A percentile compares a stretch with the other conserved stretches of the same genome.
phyloP scores from a whole-genome alignment of 2,888 invertebrate species.

The Machimus rusticus region DNA sequence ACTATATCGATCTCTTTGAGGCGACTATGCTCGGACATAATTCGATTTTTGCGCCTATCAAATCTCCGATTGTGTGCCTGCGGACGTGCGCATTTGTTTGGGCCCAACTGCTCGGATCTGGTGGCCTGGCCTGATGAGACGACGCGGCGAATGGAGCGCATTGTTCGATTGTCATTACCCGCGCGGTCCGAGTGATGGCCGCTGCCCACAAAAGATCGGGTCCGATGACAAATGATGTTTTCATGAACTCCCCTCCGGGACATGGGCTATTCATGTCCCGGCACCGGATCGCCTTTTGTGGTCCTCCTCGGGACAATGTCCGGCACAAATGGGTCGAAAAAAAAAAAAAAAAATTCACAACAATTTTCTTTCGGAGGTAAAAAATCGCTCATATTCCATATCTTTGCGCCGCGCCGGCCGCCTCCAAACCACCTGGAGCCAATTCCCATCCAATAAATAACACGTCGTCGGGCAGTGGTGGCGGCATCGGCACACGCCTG shows the following conservation, averaged over 20 bases:
- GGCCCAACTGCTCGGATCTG: neutral
- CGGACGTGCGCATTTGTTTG: neutral
- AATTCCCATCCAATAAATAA: neutral
- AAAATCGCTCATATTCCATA: neutral
- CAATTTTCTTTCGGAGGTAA: neutral
- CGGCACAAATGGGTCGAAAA: neutral
- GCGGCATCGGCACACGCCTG: constrained; percentile 18
- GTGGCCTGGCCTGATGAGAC: neutral
- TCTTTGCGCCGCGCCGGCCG: neutral
- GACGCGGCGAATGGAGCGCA: neutral
- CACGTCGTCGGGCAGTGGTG: neutral
- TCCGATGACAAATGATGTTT: constrained; percentile 40
- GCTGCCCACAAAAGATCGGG: neutral
- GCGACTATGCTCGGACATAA: neutral
- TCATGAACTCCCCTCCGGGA: constrained; percentile 7
- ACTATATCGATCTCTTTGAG: neutral
- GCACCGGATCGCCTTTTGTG: constrained; percentile 3
- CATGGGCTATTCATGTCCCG: neutral
- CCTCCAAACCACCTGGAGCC: neutral
- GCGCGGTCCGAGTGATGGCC: neutral
- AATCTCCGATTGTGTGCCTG: neutral
- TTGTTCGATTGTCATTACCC: neutral
- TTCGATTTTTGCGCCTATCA: neutral
- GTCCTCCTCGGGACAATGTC: neutral
- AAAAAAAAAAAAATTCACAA: neutral